phyloP scores from a whole-genome alignment of 2,888 invertebrate species.

The Antheraea yamamai region DNA sequence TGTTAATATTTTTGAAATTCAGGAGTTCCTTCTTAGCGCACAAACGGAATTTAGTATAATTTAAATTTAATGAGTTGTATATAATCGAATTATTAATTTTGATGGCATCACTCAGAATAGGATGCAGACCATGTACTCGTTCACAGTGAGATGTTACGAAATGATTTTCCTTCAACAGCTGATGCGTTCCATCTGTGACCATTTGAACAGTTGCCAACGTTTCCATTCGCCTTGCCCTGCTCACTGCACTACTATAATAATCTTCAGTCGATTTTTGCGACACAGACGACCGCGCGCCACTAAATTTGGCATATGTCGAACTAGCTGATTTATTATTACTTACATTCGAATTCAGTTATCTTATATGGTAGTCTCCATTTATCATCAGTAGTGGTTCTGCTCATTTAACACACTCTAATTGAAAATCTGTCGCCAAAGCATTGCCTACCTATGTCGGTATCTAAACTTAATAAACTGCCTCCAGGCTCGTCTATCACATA shows the following conservation, averaged over 20 bases:
- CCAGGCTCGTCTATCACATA: neutral
- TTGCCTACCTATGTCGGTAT: neutral
- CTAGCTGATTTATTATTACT: conserved; percentile 27
- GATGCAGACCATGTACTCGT: neutral
- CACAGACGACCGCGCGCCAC: conserved; percentile 35
- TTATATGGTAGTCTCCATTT: neutral
- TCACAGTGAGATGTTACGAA: conserved; percentile 1
- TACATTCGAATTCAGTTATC: neutral
- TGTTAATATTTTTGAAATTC: neutral
- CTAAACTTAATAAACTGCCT: neutral
- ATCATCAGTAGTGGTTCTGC: neutral
- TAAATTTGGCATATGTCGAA: conserved; percentile 27
- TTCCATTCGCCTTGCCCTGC: conserved; percentile 41
- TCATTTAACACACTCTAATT: neutral
- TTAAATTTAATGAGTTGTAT: neutral
- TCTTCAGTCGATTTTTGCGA: conserved; percentile 49
- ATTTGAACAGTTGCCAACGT: conserved; percentile 70
- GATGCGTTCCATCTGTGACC: conserved; percentile 37
- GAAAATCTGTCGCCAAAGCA: neutral
- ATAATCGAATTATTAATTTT: neutral
- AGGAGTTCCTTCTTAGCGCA: neutral
- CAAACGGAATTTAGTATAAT: neutral
- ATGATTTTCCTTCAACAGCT: conserved; percentile 29
- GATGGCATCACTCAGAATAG: neutral
- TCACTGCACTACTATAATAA: conserved; percentile 43